A percentile compares a stretch with the other conserved stretches of the same genome.
Conservation (phyloP, 35 echinoderm and acorn worm species). For the Apostichopus japonicus region DNA sequence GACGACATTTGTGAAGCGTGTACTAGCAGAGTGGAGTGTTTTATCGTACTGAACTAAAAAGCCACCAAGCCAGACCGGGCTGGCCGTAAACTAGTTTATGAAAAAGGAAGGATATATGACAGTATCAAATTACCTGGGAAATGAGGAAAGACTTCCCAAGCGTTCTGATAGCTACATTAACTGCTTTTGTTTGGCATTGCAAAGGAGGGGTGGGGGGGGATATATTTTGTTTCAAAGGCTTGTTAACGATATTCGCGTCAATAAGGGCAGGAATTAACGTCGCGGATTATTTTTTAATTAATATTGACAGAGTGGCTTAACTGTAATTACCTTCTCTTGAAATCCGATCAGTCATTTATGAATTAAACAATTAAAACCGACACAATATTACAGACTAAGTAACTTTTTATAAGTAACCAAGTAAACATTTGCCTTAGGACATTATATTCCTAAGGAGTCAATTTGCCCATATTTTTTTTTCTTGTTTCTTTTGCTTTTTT, state of each 20-base stretch:
- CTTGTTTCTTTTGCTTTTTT: no score
- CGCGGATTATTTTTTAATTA: neutral
- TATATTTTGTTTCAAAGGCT: neutral
- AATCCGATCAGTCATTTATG: neutral
- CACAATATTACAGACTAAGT: no score
- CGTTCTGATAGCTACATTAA: neutral
- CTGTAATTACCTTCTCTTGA: neutral
- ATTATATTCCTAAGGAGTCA: no score
- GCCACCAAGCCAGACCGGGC: no score
- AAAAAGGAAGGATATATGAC: neutral
- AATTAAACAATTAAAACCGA: neutral
- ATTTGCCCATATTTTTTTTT: no score
- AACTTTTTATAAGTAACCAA: no score
- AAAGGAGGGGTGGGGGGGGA: neutral
- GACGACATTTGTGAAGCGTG: neutral
- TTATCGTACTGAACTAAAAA: neutral
- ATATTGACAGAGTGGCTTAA: neutral
- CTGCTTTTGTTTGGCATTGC: neutral
- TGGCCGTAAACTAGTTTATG: constrained; percentile 9
- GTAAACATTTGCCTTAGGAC: no score
- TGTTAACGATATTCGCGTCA: no score
- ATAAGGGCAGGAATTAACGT: neutral
- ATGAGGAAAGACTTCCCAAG: constrained; percentile 20
- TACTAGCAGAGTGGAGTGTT: neutral
- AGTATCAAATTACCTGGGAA: constrained; percentile 12